A percentile compares a stretch with the other conserved stretches of the same genome.
Conservation (phyloP, 2,888 invertebrate genomes). For the Phyllotreta cruciferae region DNA sequence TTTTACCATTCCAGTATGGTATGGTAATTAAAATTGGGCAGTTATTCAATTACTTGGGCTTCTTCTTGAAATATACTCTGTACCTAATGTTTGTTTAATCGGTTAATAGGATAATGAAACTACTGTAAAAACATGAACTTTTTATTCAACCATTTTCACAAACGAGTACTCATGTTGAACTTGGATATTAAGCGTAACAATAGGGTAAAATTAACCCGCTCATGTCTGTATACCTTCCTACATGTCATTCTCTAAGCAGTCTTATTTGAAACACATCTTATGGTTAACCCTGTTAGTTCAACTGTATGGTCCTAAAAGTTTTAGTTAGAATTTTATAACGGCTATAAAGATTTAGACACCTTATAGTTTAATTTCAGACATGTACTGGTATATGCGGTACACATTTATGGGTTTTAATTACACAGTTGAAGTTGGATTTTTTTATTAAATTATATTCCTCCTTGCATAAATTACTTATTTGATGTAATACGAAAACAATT, state of each 20-base stretch:
- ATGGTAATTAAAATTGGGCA: no score
- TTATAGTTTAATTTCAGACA: constrained; percentile 26
- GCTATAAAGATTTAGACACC: constrained; percentile 28
- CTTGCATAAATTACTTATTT: constrained; percentile 1
- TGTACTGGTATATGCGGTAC: constrained; percentile 18
- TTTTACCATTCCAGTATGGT: no score
- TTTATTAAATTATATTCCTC: constrained; percentile 4
- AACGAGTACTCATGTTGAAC: constrained; percentile 59
- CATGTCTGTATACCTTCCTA: constrained; percentile 56
- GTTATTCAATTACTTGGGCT: no score
- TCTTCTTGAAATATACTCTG: no score
- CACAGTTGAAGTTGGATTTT: constrained; percentile 3
- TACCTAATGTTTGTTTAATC: no score
- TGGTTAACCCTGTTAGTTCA: constrained; percentile 58
- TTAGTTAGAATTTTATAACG: constrained; percentile 20
- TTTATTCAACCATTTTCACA: constrained; percentile 58
- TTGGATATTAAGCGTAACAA: constrained; percentile 60
- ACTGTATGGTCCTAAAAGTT: constrained; percentile 54
- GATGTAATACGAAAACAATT: neutral
- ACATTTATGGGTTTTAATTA: constrained; percentile 12
- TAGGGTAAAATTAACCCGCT: constrained; percentile 46
- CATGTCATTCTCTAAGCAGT: constrained; percentile 58
- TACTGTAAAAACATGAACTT: constrained; percentile 57
- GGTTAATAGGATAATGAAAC: constrained; percentile 19
- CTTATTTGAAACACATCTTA: constrained; percentile 56